Conservation (phyloP, 2,113 vertebrate genomes). For the Chaetodon trifascialis region DNA sequence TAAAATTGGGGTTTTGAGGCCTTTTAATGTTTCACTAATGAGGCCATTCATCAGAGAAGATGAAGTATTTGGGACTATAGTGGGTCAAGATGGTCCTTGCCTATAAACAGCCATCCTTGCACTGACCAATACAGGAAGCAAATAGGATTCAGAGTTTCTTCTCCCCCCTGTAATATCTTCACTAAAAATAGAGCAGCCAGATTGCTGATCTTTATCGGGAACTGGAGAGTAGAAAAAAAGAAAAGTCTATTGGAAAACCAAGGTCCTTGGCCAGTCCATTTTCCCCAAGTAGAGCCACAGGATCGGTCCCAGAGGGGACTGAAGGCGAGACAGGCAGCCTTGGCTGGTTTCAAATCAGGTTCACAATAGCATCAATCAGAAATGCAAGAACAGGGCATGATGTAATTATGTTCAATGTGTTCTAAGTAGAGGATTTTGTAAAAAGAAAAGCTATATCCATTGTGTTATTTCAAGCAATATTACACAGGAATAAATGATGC, state of each 20-base stretch:
- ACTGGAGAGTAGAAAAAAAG: conserved; percentile 29
- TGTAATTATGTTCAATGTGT: background rate
- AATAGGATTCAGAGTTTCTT: conserved; percentile 25
- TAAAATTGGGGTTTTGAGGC: conserved; percentile 10
- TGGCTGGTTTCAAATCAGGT: conserved; percentile 4
- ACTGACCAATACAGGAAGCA: conserved; percentile 34
- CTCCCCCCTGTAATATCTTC: conserved; percentile 35
- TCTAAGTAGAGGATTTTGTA: background rate
- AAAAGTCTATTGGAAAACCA: conserved; percentile 35
- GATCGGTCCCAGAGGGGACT: conserved; percentile 19
- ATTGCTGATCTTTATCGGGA: conserved; percentile 74
- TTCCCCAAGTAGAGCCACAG: conserved; percentile 17
- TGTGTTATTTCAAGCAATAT: background rate
- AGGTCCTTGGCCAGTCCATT: conserved; percentile 47
- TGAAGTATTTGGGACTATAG: conserved; percentile 24
- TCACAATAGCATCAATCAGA: conserved; percentile 32
- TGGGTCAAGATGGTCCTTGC: conserved; percentile 26
- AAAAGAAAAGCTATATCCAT: background rate
- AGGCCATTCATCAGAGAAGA: conserved; percentile 58
- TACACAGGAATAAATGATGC: background rate
- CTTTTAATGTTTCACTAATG: conserved; percentile 60
- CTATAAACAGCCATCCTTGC: conserved; percentile 40
- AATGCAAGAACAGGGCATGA: conserved; percentile 6
- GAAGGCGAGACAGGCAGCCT: conserved; percentile 35
- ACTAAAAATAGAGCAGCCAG: conserved; percentile 74